Evolutionary conservation across 1,140 invertebrate genomes (phyloP), one percentile per base, ranked within the genome.

Genomic region (Atta colombica): DNA sequence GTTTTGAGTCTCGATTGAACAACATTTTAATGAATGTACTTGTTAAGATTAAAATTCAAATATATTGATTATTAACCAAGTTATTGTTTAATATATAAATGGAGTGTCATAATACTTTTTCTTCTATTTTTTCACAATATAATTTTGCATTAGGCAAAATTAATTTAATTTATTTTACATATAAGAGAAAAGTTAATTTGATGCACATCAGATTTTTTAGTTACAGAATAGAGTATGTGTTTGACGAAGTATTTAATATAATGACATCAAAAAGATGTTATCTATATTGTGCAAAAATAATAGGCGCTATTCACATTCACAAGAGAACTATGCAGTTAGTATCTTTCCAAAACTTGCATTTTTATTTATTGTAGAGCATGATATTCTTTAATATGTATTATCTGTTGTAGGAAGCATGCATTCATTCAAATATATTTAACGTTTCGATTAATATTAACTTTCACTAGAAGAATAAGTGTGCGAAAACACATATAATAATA

Each of bases 151-250:
- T 35, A 35, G 14, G 12, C n/a, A 14, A 45, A 45, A 2, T n/a
- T 28, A 75, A 21, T 39, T 60, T 49, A 65, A 51, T 31, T 63
- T n/a, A 65, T 51, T 65, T 78, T 65, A n/a, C 16, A 12, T 45
- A n/a, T 45, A 21, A 5, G 16, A 21, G 21, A 51, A 3, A 49
- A 68, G 14, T 28, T 31, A 31, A n/a, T 25, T 68, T n/a, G 10
- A 31, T 66, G 8, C n/a, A 75, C n/a, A 28, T n/a, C 2, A 45
- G 10, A 21, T 39, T 58, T 60, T 28, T 39, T 31, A 81, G 65
- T 69, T 81, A 81, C 78, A 81, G 78, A 81, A 81, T 81, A 58
- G 78, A 81, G n/a, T 65, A 81, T 21, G 78, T 66, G 2, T 81
- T 81, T 45, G 78, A 81, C 5, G 65, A 81, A 28, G 39, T 71